Base-by-base conservation (phyloP, 1,140 invertebrate species). In the Hirudo medicinalis region DNA sequence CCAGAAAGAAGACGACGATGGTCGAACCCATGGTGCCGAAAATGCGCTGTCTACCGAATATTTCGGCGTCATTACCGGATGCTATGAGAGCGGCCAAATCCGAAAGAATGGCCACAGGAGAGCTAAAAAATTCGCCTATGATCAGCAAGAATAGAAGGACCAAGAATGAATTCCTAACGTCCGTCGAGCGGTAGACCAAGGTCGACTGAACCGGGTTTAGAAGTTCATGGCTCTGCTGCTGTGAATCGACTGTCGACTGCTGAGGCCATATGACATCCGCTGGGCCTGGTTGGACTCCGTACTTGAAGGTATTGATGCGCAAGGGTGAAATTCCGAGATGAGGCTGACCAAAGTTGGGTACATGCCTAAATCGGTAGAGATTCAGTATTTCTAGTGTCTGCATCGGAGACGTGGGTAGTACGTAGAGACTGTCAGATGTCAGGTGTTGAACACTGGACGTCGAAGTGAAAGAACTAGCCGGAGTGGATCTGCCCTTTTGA, bases 11-110 rank as follows among this genome's bases (percentile, higher is more conserved):
- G 92, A 97, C 96, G 17, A 92, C 90, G 72, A 96, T 82, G 32
- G 91, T 93, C 94, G 92, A 96, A 32, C 94, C 94, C 63, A 95
- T 82, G 57, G 92, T 95, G 2, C 94, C 94, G 78, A 96, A 96
- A 91, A 97, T 94, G 75, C 94, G 87, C 81, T 96, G 92, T 76
- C 92, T 90, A 0, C 57, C 57, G 29, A 63, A 63, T 63, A 63
- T 63, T 63, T 63, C 57, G 29, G 57, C 57, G 17, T 63, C 93
- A 32, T 63, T 63, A 2, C 20, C 57, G 29, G 57, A 63, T 22
- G 57, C 57, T 32, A 63, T 0, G 29, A 63, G 57, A 63, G 57
- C 57, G 22, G 57, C 57, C 22, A 25, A 2, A 22, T 63, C 57
- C 6, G 92, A 93, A 15, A 97, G 80, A 0, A 93, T 94, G 54